Conservation (phyloP, 2,113 vertebrate genomes). For the Archocentrus centrarchus region DNA sequence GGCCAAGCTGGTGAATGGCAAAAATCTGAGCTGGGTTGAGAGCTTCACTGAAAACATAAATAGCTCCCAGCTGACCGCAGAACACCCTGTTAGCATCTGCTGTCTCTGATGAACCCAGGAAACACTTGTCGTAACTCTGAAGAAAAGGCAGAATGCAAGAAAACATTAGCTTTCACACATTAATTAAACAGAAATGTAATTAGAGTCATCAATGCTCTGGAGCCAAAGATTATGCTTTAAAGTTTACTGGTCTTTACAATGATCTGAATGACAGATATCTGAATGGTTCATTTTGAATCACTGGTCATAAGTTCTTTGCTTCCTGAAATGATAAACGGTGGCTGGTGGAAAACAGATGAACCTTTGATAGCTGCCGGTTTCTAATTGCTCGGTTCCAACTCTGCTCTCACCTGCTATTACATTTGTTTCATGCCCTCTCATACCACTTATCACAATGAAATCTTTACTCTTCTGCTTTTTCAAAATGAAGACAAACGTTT, state of each 20-base stretch:
- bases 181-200: slow-evolving; percentile 6
- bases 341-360: background rate
- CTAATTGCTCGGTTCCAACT: background rate
- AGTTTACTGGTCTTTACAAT: background rate
- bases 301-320: background rate
- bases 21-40: slow-evolving; percentile 99
- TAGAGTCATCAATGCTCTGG: background rate
- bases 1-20: slow-evolving; percentile 97
- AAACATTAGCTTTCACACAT: background rate
- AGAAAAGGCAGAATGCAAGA: slow-evolving; percentile 9
- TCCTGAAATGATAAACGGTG: background rate
- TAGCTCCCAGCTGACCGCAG: slow-evolving; percentile 96
- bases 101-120: slow-evolving; percentile 98
- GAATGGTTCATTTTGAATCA: background rate
- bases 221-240: background rate
- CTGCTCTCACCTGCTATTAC: slow-evolving; percentile 11
- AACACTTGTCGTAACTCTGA: slow-evolving; percentile 99
- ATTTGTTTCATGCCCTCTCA: slow-evolving; percentile 7
- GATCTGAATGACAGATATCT: background rate
- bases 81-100: slow-evolving; percentile 98
- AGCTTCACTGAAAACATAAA: slow-evolving; percentile 99
- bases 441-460: slow-evolving; percentile 43
- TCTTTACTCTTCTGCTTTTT: slow-evolving; percentile 30
- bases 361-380: slow-evolving; percentile 10
- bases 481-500: slow-evolving; percentile 38